A percentile compares a stretch with the other conserved stretches of the same genome.
phyloP scores from a whole-genome alignment of 2,888 invertebrate species.

The Stenurella melanura region DNA sequence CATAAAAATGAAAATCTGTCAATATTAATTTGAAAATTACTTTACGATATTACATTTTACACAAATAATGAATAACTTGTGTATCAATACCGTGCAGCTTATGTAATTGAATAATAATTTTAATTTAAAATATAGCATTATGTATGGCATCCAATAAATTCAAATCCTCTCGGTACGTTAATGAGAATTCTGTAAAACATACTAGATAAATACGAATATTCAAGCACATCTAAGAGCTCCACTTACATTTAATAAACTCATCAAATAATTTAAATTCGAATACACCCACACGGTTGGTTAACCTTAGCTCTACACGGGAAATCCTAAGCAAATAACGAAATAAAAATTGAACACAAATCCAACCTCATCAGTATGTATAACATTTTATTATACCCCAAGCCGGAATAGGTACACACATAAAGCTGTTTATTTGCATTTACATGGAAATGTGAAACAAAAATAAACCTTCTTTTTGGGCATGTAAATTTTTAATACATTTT shows the following conservation, averaged over 20 bases:
- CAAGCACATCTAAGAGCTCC: not conserved
- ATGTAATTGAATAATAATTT: not conserved
- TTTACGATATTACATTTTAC: too few relatives aligned
- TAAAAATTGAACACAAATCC: slow-evolving; percentile 28
- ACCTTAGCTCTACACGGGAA: slow-evolving; percentile 3
- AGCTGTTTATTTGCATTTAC: not conserved
- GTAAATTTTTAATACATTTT: not conserved
- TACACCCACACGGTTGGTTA: not conserved
- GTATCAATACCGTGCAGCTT: too few relatives aligned
- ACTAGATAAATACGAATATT: not conserved
- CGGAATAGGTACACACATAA: not conserved
- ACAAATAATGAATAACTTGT: too few relatives aligned
- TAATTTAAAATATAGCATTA: not conserved
- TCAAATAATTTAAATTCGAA: slow-evolving; percentile 3
- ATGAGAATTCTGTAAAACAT: not conserved
- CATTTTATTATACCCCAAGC: slow-evolving; percentile 4
- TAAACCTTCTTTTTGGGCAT: not conserved
- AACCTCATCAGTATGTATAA: slow-evolving; percentile 20
- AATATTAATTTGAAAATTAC: too few relatives aligned
- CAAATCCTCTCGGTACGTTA: not conserved
- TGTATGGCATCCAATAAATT: not conserved
- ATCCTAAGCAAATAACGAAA: slow-evolving; percentile 37
- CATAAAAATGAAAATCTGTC: too few relatives aligned
- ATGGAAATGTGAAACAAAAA: not conserved
- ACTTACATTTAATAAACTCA: slow-evolving; percentile 6